A percentile compares a stretch with the other conserved stretches of the same genome.
Conservation (phyloP, 2,113 vertebrate genomes). For the Rhegmatorhina hoffmannsi region DNA sequence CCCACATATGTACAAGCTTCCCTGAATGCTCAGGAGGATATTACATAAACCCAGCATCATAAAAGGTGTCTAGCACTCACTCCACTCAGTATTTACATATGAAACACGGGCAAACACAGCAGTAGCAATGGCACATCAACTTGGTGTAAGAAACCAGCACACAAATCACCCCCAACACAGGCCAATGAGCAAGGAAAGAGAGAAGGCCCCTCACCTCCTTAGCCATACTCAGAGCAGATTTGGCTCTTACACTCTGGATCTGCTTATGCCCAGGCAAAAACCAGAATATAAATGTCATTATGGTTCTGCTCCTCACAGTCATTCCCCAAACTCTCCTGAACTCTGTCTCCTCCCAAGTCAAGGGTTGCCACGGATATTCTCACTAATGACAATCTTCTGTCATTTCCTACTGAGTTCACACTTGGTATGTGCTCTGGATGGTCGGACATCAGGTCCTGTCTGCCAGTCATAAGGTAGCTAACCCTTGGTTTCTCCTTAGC, state of each 20-base stretch:
- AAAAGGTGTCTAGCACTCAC: not conserved
- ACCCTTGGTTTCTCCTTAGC: not conserved
- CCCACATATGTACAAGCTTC: not conserved
- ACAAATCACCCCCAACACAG: not conserved
- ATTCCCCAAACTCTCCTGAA: not conserved
- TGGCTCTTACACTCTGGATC: not conserved
- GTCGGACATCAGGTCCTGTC: not conserved
- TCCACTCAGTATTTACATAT: not conserved
- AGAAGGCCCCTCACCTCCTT: not conserved
- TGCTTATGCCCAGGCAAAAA: not conserved
- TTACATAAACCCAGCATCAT: not conserved
- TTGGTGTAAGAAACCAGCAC: not conserved
- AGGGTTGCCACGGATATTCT: not conserved
- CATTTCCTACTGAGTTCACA: not conserved
- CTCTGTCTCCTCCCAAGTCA: not conserved
- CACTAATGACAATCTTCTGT: not conserved
- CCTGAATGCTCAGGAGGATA: not conserved
- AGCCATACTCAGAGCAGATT: not conserved
- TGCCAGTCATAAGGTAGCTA: not conserved
- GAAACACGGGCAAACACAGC: not conserved
- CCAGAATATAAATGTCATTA: not conserved
- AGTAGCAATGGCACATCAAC: not conserved
- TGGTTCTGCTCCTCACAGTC: not conserved
- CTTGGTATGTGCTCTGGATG: not conserved
- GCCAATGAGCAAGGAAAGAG: not conserved